These are phyloP conservation scores for Lipotes vexillifer DNA, from an alignment of 2,113 vertebrate species.

Conservation along the genomic window DNA sequence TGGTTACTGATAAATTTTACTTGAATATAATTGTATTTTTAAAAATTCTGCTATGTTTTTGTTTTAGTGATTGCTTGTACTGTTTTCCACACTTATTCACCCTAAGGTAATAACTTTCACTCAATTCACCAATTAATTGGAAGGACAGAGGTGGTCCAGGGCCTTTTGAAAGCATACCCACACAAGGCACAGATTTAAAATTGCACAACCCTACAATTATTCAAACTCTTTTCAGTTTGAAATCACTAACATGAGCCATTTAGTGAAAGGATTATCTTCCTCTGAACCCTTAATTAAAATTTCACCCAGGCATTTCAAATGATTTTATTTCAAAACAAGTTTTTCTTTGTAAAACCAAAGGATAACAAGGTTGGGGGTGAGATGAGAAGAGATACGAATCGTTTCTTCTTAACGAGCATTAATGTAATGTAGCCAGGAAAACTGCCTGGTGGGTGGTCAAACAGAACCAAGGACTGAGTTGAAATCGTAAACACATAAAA, in stretches of 20 bases:
- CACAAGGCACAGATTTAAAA: not conserved
- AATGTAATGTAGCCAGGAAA: not conserved
- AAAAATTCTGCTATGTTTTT: not conserved
- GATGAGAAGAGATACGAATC: not conserved
- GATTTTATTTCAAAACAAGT: slow-evolving; percentile 43
- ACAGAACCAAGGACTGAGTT: not conserved
- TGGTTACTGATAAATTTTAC: not conserved
- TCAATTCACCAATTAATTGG: not conserved
- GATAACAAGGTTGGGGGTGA: not conserved
- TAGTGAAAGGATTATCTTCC: not conserved
- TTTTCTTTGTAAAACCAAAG: slow-evolving; percentile 38
- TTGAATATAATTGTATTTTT: not conserved
- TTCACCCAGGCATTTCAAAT: slow-evolving; percentile 1
- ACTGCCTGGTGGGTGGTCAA: not conserved
- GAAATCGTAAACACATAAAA: not conserved
- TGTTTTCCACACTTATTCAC: not conserved
- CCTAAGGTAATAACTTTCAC: not conserved
- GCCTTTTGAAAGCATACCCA: not conserved
- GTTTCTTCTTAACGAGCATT: not conserved
- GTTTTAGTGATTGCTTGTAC: not conserved
- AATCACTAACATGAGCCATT: not conserved
- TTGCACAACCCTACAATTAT: not conserved
- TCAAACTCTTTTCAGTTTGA: not conserved
- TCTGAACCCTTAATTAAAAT: slow-evolving; percentile 24
- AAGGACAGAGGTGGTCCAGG: not conserved